Base-by-base conservation (phyloP, 2,113 vertebrate genomes). In the Perca flavescens region DNA sequence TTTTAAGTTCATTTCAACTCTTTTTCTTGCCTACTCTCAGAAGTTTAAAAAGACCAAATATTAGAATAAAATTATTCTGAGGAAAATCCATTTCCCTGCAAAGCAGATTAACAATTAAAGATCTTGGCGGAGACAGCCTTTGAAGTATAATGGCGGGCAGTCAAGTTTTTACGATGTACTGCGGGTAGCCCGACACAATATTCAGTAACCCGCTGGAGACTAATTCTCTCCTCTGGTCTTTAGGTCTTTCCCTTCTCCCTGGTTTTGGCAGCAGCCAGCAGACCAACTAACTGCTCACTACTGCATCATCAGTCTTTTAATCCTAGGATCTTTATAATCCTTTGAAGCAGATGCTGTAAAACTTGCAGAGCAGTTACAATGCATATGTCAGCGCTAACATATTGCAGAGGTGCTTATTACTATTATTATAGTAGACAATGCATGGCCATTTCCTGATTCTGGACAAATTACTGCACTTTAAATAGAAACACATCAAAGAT, bases 91-190 rank as follows among this genome's bases (percentile, higher is more conserved):
- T 90, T 70, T 74, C 73, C 34, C 53, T 63, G 58, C 57, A 83
- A 86, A 80, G 86, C 80, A 86, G 70, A 91, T 89, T 85, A 90
- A 86, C 84, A 88, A 86, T 87, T 86, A 87, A 90, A 85, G 84
- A 83, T 89, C 76, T 83, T 54, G 80, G 89, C 82, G 15, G 46
- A 68, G 78, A 79, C 62, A 40, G 77, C 52, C 77, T 89, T 93
- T 90, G 86, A 88, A 88, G 86, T 88, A 64, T 34, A 77, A 82
- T 77, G 70, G 69, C 17, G 11, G 31, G 64, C 74, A 76, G 81
- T 71, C 22, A 2, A 74, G 66, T 86, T 77, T 82, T 84, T 56
- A 34, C 62, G 63, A 74, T 70, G 58, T 76, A 40, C 63, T 53
- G 15, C 2, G 54, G 71, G 66, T 68, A 83, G 84, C 40, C 68